A percentile compares a stretch with the other conserved stretches of the same genome.
Evolutionary conservation across 2,888 invertebrate species (phyloP).

Genomic region (Ectropis crepuscularia): DNA sequence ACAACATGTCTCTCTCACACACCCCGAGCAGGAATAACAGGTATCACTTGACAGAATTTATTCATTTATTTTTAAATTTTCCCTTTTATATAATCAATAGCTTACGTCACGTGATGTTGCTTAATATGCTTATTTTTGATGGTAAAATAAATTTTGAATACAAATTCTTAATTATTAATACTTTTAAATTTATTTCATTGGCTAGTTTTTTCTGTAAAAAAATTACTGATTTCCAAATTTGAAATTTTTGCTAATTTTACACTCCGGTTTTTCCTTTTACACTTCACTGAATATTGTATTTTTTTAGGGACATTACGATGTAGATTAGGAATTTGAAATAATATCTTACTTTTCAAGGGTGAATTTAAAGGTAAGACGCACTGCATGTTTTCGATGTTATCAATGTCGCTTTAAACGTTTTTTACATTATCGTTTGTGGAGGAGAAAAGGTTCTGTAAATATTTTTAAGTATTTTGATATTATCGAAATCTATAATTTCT

Average conservation of each 20-base stretch:
- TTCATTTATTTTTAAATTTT: constrained; percentile 57
- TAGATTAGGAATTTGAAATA: neutral
- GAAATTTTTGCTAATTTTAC: constrained; percentile 18
- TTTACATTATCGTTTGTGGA: neutral
- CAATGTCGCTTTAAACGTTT: constrained; percentile 36
- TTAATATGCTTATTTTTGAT: constrained; percentile 53
- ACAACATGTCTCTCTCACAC: constrained; percentile 82
- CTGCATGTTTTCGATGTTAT: constrained; percentile 52
- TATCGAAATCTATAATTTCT: neutral
- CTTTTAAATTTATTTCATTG: neutral
- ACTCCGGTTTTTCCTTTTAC: constrained; percentile 27
- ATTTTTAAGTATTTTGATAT: neutral
- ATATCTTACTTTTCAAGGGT: constrained; percentile 15
- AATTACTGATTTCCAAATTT: constrained; percentile 23
- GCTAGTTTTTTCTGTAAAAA: constrained; percentile 20
- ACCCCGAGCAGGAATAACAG: constrained; percentile 82
- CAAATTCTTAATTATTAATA: constrained; percentile 10
- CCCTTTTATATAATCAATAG: constrained; percentile 60
- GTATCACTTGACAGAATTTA: constrained; percentile 70
- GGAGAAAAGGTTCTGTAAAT: constrained; percentile 13
- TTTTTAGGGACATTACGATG: neutral
- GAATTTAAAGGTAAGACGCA: constrained; percentile 51
- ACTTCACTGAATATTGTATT: constrained; percentile 5
- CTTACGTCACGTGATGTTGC: constrained; percentile 79
- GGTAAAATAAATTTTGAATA: constrained; percentile 19